Conservation (phyloP, 2,888 invertebrate species). For the Spatulosminthurus flaviceps region DNA sequence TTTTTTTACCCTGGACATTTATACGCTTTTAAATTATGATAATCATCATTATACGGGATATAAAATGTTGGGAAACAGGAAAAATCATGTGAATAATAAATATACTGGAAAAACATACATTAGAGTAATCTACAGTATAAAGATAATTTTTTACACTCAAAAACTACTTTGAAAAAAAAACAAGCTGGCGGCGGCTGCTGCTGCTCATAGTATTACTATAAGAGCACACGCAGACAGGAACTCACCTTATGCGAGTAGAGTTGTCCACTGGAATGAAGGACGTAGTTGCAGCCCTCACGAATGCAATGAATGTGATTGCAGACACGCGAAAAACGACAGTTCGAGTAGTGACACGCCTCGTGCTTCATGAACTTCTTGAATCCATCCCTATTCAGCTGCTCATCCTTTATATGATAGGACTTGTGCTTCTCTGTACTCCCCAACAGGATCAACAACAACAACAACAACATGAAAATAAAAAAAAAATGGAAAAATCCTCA, state of each 20-base stretch:
- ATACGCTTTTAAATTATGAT: slow-evolving; percentile 31
- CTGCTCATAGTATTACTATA: neutral
- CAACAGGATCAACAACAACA: too few species aligned
- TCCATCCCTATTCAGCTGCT: slow-evolving; percentile 92
- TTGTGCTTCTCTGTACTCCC: slow-evolving; percentile 98
- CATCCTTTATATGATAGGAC: slow-evolving; percentile 97
- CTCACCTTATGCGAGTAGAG: slow-evolving; percentile 87
- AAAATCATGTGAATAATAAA: slow-evolving; percentile 8
- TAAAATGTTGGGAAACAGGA: neutral
- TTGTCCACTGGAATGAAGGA: slow-evolving; percentile 95
- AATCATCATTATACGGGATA: too few species aligned
- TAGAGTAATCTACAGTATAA: neutral
- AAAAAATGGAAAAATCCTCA: slow-evolving; percentile 38
- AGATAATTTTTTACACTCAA: neutral
- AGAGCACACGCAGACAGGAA: slow-evolving; percentile 22
- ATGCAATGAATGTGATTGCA: slow-evolving; percentile 99
- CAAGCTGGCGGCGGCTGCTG: neutral
- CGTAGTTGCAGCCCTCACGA: slow-evolving; percentile 92
- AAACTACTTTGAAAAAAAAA: too few species aligned
- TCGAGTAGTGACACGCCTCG: slow-evolving; percentile 89
- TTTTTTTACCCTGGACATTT: too few species aligned
- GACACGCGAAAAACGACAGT: slow-evolving; percentile 91
- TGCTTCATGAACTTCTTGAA: slow-evolving; percentile 99
- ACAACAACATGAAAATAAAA: too few species aligned
- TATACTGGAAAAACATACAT: neutral